Evolutionary conservation across 2,888 invertebrate genomes (phyloP).

Genomic region (Archips xylosteana): DNA sequence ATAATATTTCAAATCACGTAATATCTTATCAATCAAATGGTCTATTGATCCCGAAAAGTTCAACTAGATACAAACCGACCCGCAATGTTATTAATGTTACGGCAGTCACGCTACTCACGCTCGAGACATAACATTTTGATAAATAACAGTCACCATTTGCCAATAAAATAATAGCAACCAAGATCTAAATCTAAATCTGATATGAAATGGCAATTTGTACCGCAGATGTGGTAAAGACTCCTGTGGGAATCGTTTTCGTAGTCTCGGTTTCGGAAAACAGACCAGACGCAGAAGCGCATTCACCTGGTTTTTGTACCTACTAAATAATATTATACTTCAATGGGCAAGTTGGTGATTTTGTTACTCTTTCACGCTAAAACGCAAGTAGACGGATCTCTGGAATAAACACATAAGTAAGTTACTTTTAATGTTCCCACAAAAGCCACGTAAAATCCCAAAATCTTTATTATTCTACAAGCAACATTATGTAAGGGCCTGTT

Average conservation of each 20-base stretch:
- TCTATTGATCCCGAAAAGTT: conserved; percentile 16
- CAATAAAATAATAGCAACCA: conserved; percentile 1
- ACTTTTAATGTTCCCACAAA: no score
- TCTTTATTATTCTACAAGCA: no score
- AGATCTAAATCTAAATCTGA: background rate
- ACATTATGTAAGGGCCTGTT: no score
- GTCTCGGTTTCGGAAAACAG: background rate
- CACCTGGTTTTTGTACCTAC: background rate
- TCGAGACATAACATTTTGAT: conserved; percentile 25
- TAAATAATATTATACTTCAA: no score
- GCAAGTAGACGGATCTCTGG: no score
- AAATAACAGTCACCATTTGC: background rate
- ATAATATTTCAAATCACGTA: background rate
- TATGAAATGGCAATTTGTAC: background rate
- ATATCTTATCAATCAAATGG: conserved; percentile 2
- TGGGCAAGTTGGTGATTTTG: no score
- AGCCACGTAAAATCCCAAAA: no score
- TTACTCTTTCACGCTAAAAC: no score
- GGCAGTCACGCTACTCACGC: conserved; percentile 25
- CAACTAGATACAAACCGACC: conserved; percentile 6
- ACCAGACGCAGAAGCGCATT: background rate
- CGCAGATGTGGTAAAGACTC: conserved; percentile 2
- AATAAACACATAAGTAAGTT: no score
- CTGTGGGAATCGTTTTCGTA: conserved; percentile 15
- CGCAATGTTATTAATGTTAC: conserved; percentile 12